Conservation (phyloP, 1,140 invertebrate genomes). For the Acromyrmex charruanus region DNA sequence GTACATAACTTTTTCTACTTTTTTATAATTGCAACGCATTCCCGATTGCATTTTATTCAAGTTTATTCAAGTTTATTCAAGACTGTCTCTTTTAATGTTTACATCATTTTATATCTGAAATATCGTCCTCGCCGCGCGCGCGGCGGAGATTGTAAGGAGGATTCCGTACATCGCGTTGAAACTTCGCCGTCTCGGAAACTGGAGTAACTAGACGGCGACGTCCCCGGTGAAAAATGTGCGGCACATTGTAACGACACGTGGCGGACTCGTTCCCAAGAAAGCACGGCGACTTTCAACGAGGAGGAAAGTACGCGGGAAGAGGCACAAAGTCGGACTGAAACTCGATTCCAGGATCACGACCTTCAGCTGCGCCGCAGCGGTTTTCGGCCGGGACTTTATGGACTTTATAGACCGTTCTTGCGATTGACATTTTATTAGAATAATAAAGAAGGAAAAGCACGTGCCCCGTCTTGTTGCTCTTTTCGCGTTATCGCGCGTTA, state of each 20-base stretch:
- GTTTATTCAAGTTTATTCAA: constrained; percentile 33
- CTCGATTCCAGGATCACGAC: constrained; percentile 55
- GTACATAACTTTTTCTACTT: constrained; percentile 20
- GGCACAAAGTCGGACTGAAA: constrained; percentile 17
- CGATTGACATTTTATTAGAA: constrained; percentile 33
- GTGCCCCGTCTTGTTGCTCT: neutral
- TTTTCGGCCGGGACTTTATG: constrained; percentile 2
- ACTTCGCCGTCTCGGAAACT: constrained; percentile 41
- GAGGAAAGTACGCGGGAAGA: neutral
- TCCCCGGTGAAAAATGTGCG: constrained; percentile 59
- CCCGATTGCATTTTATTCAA: neutral
- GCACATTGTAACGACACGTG: constrained; percentile 60
- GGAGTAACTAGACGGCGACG: constrained; percentile 46
- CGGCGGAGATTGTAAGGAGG: constrained; percentile 15
- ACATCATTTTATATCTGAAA: constrained; percentile 15
- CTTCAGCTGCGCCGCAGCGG: constrained; percentile 2
- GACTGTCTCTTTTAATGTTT: neutral
- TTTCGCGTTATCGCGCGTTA: constrained; percentile 15
- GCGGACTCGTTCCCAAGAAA: constrained; percentile 39
- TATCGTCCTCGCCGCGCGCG: neutral
- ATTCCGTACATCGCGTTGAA: constrained; percentile 14
- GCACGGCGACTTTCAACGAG: constrained; percentile 54
- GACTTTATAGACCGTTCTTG: constrained; percentile 6
- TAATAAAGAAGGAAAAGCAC: neutral
- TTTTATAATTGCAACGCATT: constrained; percentile 6